Base-by-base conservation (phyloP, 2,888 invertebrate genomes). In the Stenoptilia bipunctidactyla region DNA sequence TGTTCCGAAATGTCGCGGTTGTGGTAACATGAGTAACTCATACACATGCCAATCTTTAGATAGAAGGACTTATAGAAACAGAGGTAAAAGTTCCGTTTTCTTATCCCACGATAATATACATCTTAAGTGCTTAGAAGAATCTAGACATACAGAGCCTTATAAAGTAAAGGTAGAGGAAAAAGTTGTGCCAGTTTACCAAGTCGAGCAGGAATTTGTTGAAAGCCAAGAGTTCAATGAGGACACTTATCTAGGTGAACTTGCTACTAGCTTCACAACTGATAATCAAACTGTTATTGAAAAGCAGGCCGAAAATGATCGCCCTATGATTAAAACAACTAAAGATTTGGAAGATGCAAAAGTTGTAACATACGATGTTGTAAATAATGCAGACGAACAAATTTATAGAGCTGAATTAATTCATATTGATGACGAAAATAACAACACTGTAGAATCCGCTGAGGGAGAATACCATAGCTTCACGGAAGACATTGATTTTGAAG, bases 391-490 rank as follows among this genome's bases (percentile, higher is more conserved):
- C 15, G 38, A 43, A 15, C 38, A 36, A 13, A 38, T 37, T n/a
- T 56, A 51, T 33, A 57, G 55, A 48, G 66, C 64, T 3, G 59
- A 63, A 42, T 45, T 43, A 34, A 55, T 48, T 1, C 44, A 41
- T 15, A 40, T 55, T 14, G 56, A 56, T 33, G 15, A 41, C 1
- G 47, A 44, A 8, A 39, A 27, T 2, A 57, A 59, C 33, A 61
- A 62, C 35, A 40, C 47, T 1, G 56, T 62, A 40, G 51, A 56
- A 15, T 54, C 49, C 20, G 50, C 48, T n/a, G 76, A 76, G 55
- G 84, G 84, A 0, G 82, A 79, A 49, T 85, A 84, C 47, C 74
- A 74, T n/a, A 84, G 83, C 45, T 85, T 84, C 37, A 66, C 65
- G 34, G 80, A 77, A 3, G 72, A 67, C 13, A 52, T 66, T 46